These are phyloP conservation scores for Sebastes flavidus DNA, from an alignment of 2,797 vertebrate species.

Conservation along the genomic window DNA sequence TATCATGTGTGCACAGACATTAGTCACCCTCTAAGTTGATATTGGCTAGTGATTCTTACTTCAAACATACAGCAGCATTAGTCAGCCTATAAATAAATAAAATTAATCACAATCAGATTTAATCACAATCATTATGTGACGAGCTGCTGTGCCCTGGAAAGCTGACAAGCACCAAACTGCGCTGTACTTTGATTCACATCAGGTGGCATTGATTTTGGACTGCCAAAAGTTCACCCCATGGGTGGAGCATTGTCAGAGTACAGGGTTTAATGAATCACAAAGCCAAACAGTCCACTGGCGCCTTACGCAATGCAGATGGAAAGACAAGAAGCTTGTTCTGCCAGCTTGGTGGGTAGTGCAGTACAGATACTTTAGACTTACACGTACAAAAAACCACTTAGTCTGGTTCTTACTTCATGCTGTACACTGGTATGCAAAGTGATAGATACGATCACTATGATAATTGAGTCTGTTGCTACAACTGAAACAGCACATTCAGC, in stretches of 20 bases:
- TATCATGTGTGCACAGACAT: neutral
- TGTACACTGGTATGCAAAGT: neutral
- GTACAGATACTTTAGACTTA: slow-evolving; percentile 17
- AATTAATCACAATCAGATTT: neutral
- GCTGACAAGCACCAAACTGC: slow-evolving; percentile 31
- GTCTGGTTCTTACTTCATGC: neutral
- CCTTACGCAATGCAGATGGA: slow-evolving; percentile 56
- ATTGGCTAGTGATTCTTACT: neutral
- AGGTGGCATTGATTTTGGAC: slow-evolving; percentile 50
- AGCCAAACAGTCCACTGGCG: slow-evolving; percentile 2
- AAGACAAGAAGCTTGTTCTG: slow-evolving; percentile 20
- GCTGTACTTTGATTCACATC: slow-evolving; percentile 57
- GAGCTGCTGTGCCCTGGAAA: slow-evolving; percentile 16
- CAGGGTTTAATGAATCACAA: slow-evolving; percentile 60
- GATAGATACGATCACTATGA: neutral
- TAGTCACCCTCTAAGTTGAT: neutral
- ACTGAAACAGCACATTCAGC: neutral
- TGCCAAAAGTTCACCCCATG: slow-evolving; percentile 39
- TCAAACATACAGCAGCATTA: neutral
- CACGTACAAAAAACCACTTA: neutral
- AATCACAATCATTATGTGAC: slow-evolving; percentile 20
- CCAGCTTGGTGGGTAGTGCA: slow-evolving; percentile 3
- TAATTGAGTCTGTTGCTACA: neutral
- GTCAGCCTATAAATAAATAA: neutral
- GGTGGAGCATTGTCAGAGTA: slow-evolving; percentile 12